A percentile compares a stretch with the other conserved stretches of the same genome.
These are phyloP conservation scores for Dermolepida albohirtum DNA, from an alignment of 2,888 invertebrate species.

Conservation along the genomic window DNA sequence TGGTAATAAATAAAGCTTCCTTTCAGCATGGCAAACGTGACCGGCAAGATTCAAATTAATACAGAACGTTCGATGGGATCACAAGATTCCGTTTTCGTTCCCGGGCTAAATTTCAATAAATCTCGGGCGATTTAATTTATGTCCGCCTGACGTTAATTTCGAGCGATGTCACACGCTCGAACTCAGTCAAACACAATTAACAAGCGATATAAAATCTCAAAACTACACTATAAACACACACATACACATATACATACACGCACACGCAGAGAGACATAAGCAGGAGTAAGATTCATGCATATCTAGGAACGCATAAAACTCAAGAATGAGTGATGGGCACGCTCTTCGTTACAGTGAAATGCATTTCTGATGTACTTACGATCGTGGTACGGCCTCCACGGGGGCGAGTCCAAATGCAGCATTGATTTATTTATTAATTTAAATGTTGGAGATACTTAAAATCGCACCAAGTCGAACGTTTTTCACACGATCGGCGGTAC, in stretches of 20 bases:
- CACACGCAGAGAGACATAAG: neutral
- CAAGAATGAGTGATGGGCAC: conserved; percentile 37
- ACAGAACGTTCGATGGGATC: conserved; percentile 17
- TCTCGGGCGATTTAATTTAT: conserved; percentile 34
- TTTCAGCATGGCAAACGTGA: conserved; percentile 3
- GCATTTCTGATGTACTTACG: conserved; percentile 36
- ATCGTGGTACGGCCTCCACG: conserved; percentile 19
- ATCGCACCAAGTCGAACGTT: conserved; percentile 19
- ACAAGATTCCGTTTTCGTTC: conserved; percentile 18
- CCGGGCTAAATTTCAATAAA: conserved; percentile 34
- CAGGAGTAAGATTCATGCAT: conserved; percentile 12
- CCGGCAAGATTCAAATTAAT: conserved; percentile 23
- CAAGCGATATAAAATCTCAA: conserved; percentile 33
- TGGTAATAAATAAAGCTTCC: conserved; percentile 7
- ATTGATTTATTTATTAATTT: conserved; percentile 39
- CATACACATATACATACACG: neutral
- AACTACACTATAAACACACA: conserved; percentile 13
- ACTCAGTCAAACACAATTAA: conserved; percentile 39
- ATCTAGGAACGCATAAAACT: conserved; percentile 23
- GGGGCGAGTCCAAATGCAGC: conserved; percentile 14
- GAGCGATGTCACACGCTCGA: conserved; percentile 34
- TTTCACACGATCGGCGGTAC: conserved; percentile 23
- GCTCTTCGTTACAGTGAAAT: conserved; percentile 36
- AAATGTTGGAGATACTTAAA: conserved; percentile 31
- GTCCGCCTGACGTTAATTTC: conserved; percentile 33